phyloP scores from a whole-genome alignment of 2,888 invertebrate genomes.

The Eristalinus aeneus region DNA sequence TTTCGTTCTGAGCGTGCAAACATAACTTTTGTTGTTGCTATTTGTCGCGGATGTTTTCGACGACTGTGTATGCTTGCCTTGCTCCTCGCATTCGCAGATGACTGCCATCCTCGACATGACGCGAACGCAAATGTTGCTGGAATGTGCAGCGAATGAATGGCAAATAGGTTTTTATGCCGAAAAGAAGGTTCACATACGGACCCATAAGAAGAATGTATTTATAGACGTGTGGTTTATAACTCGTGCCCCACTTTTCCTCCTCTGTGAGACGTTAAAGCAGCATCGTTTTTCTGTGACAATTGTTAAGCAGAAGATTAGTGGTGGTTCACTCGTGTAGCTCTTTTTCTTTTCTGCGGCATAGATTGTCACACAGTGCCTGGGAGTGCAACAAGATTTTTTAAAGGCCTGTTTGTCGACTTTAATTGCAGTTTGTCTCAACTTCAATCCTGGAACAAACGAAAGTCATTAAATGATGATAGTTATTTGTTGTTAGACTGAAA shows the following conservation, averaged over 20 bases:
- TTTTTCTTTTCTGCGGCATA: not conserved
- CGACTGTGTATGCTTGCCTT: not conserved
- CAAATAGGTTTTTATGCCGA: constrained; percentile 24
- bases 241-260: not conserved
- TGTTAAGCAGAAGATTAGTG: not conserved
- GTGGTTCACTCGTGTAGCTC: not conserved
- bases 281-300: not conserved
- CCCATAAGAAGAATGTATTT: not conserved
- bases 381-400: not conserved
- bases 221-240: not conserved
- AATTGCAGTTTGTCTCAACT: too few relatives aligned
- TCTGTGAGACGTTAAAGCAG: not conserved
- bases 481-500: too few relatives aligned
- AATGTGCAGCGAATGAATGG: constrained; percentile 23
- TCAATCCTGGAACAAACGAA: too few relatives aligned
- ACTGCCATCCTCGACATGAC: not conserved
- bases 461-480: too few relatives aligned
- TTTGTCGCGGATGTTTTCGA: constrained; percentile 11
- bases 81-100: constrained; percentile 7
- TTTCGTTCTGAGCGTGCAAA: constrained; percentile 23
- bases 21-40: constrained; percentile 13
- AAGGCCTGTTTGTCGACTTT: too few relatives aligned
- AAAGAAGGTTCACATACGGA: not conserved
- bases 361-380: not conserved
- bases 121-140: constrained; percentile 7